A percentile compares a stretch with the other conserved stretches of the same genome.
These are phyloP conservation scores for Sceloporus tristichus DNA, from an alignment of 2,113 vertebrate genomes.

Conservation along the genomic window DNA sequence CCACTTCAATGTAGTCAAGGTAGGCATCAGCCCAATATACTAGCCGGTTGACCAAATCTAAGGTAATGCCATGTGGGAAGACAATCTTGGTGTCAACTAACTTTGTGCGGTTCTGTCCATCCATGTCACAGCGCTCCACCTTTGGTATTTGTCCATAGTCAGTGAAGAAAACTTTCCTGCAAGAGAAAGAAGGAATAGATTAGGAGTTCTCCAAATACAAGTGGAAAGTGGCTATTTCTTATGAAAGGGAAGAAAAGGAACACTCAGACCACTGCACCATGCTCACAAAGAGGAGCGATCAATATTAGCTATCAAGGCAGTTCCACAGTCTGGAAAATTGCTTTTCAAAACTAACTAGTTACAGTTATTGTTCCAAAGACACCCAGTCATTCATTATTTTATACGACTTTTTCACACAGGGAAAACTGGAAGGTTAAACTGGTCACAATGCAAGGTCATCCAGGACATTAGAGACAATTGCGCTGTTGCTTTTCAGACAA, in stretches of 20 bases:
- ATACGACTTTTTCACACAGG: no score
- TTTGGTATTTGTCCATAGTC: constrained; percentile 97
- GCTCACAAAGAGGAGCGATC: not conserved
- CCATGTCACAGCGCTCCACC: constrained; percentile 97
- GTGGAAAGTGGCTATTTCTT: not conserved
- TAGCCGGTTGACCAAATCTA: constrained; percentile 94
- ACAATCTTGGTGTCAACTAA: constrained; percentile 97
- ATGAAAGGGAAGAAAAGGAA: not conserved
- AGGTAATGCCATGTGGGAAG: constrained; percentile 94
- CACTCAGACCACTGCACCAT: no score
- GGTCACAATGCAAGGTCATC: no score
- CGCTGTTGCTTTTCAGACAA: no score
- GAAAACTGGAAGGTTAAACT: no score
- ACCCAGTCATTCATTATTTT: no score
- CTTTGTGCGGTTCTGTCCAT: constrained; percentile 97
- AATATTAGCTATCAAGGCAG: no score
- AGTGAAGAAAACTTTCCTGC: constrained; percentile 96
- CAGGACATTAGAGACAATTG: no score
- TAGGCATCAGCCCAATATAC: constrained; percentile 98
- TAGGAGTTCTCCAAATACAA: not conserved
- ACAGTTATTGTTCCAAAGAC: no score
- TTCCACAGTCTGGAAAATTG: no score
- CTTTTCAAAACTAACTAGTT: no score
- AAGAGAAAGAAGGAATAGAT: not conserved
- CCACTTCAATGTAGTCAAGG: constrained; percentile 97